Base-by-base conservation (phyloP, 2,797 vertebrate genomes). In the Notolepis coatsorum region DNA sequence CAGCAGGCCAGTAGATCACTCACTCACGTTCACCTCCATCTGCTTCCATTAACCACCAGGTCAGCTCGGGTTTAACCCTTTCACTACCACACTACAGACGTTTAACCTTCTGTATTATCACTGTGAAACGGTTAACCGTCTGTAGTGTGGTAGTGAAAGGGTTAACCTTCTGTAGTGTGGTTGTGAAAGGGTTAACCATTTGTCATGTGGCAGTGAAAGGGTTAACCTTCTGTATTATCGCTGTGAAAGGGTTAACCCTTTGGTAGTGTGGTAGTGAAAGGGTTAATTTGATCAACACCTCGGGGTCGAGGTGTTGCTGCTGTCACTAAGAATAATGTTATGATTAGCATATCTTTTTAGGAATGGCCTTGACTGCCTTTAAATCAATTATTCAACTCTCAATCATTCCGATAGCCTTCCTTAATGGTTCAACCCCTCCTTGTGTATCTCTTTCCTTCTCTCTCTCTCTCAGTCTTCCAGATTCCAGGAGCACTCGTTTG, bases 401-500 rank as follows among this genome's bases (percentile, higher is more conserved):
- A n/a, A 9, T 21, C 13, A 12, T 24, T 20, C 52, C 13, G 31
- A 24, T 6, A 25, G 53, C 4, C 30, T 37, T 31, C 23, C 28
- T 50, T 20, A 23, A 9, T 53, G 31, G 6, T 55, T 35, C 43
- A 21, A 23, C 24, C 28, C 12, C 20, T 33, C 35, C 3, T 51
- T n/a, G 39, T n/a, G 39, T 60, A 55, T 31, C 27, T 54, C 67
- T 24, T n/a, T 7, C n/a, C n/a, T 17, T 41, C 15, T 37, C 50
- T 48, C 21, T 47, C 56, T 47, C 5, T 38, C 43, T 25, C 63
- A 23, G 30, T 65, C 65, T 68, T 49, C 71, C 28, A 57, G 47
- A 75, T 69, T 86, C 69, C 47, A 51, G 61, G 58, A 67, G 70
- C 41, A 53, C 63, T 61, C 78, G 76, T 63, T 60, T 37, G 46